Conservation (phyloP, 2,888 invertebrate genomes). For the Acrobasis consociella region DNA sequence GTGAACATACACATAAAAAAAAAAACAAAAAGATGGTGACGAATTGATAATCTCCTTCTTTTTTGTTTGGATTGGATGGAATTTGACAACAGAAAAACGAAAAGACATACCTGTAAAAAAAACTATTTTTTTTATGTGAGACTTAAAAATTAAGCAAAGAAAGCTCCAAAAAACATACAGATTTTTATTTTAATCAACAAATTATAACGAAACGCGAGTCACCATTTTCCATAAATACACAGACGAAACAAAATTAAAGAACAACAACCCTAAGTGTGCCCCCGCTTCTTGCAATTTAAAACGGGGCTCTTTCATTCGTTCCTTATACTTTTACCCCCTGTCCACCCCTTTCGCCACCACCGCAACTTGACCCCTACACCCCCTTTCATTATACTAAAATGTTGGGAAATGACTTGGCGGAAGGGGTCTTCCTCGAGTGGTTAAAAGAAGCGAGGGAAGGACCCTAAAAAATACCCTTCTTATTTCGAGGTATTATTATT, state of each 20-base stretch:
- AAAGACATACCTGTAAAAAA: too few relatives aligned
- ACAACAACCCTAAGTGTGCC: constrained; percentile 41
- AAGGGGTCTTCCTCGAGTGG: constrained; percentile 48
- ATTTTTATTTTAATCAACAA: background rate
- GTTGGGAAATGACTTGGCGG: constrained; percentile 22
- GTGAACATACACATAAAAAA: too few relatives aligned
- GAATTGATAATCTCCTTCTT: too few relatives aligned
- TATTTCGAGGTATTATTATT: constrained; percentile 60
- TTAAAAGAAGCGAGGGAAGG: constrained; percentile 42
- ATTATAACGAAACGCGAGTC: background rate
- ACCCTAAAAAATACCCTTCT: constrained; percentile 66
- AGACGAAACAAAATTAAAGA: constrained; percentile 56
- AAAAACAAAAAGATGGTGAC: too few relatives aligned
- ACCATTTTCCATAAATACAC: constrained; percentile 32
- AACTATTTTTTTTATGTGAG: too few relatives aligned
- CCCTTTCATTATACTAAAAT: constrained; percentile 26
- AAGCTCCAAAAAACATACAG: too few relatives aligned
- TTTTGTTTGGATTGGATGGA: too few relatives aligned
- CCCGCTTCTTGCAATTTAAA: constrained; percentile 70
- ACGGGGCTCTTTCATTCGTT: constrained; percentile 66
- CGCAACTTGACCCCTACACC: constrained; percentile 38
- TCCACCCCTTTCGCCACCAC: constrained; percentile 43
- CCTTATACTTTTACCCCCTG: constrained; percentile 63
- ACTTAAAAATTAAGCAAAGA: too few relatives aligned
- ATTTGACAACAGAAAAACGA: too few relatives aligned